Evolutionary conservation across 1,140 invertebrate genomes (phyloP).

Genomic region (Macrobrachium nipponense): DNA sequence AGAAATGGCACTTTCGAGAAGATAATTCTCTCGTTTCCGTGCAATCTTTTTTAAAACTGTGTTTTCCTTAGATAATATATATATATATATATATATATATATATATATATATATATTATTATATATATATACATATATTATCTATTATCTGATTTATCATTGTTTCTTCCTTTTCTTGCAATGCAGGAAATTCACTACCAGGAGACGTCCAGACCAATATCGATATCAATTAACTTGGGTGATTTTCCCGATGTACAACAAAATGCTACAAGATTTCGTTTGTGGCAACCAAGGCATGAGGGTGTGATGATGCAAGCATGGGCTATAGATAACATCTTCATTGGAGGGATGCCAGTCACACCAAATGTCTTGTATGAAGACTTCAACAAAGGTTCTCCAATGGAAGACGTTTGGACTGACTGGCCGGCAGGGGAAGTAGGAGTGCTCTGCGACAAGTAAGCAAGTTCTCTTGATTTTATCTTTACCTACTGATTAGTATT

Average conservation of each 20-base stretch:
- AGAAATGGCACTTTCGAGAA: no score
- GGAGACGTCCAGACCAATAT: constrained; percentile 66
- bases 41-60: no score
- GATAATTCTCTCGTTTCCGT: no score
- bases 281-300: constrained; percentile 70
- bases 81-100: no score
- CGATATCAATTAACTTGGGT: constrained; percentile 63
- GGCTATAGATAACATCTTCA: constrained; percentile 70
- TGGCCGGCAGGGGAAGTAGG: constrained; percentile 68
- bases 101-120: no score
- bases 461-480: background rate
- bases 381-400: constrained; percentile 65
- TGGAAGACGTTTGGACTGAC: constrained; percentile 68
- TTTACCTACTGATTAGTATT: background rate
- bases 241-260: constrained; percentile 63
- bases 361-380: constrained; percentile 68
- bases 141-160: no score
- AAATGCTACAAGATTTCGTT: constrained; percentile 70
- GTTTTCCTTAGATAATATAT: no score
- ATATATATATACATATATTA: no score
- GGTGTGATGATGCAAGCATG: constrained; percentile 67
- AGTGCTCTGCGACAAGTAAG: constrained; percentile 67
- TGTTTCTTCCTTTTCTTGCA: background rate
- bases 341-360: constrained; percentile 67
- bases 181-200: constrained; percentile 69